Evolutionary conservation across 1,140 invertebrate genomes (phyloP).

Genomic region (Acyrthosiphon pisum): DNA sequence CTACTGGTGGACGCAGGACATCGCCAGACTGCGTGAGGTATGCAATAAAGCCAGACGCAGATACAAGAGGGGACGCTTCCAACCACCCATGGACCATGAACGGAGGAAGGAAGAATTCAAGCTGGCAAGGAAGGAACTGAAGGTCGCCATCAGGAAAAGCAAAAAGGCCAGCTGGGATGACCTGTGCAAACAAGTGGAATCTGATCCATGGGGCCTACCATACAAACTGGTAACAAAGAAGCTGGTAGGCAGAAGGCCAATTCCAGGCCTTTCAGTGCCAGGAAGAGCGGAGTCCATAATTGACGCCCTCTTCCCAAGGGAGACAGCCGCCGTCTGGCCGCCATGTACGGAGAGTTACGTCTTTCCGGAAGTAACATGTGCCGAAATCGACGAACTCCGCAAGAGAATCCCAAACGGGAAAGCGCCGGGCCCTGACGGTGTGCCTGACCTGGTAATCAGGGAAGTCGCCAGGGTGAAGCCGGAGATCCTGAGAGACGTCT

Average conservation of each 20-base stretch:
- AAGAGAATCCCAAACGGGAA: too few species aligned
- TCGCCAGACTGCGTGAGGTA: background rate
- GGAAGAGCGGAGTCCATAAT: background rate
- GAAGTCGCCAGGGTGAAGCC: too few species aligned
- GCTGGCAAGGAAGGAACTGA: background rate
- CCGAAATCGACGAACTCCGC: too few species aligned
- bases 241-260: background rate
- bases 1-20: constrained; percentile 8
- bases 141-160: background rate
- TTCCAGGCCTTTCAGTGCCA: background rate
- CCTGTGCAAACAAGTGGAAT: background rate
- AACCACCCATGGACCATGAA: background rate
- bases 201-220: background rate
- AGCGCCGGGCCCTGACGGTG: too few species aligned
- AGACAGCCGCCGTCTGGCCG: too few species aligned
- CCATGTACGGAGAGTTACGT: too few species aligned
- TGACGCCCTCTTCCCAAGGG: too few species aligned
- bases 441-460: too few species aligned
- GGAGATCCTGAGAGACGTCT: too few species aligned
- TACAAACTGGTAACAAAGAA: background rate
- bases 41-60: background rate
- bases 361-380: too few species aligned
- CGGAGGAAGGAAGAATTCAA: background rate
- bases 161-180: background rate
- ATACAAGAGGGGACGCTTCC: background rate